phyloP scores from a whole-genome alignment of 2,888 invertebrate species.

The Eristalis intricaria region DNA sequence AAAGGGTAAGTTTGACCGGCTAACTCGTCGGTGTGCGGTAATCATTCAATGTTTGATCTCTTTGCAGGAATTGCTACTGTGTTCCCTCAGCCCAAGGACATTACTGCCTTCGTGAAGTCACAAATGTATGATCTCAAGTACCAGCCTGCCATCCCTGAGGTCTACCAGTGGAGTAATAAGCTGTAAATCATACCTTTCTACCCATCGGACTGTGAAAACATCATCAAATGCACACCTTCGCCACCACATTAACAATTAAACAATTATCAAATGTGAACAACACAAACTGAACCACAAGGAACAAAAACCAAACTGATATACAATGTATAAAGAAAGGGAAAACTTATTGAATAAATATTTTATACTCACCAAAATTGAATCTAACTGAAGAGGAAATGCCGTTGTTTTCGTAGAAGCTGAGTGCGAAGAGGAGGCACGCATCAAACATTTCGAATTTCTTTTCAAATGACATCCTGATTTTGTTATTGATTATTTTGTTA shows the following conservation, averaged over 20 bases:
- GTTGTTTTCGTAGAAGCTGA: not conserved
- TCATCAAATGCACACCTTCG: constrained; percentile 44
- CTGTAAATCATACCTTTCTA: constrained; percentile 75
- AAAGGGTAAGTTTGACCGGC: constrained; percentile 83
- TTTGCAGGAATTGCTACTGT: constrained; percentile 89
- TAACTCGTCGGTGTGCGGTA: constrained; percentile 11
- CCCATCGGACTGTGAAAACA: constrained; percentile 14
- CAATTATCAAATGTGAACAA: no score
- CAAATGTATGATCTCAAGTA: constrained; percentile 91
- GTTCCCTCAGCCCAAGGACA: constrained; percentile 88
- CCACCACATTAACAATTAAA: constrained; percentile 42
- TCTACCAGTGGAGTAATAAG: constrained; percentile 83
- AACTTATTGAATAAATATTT: constrained; percentile 22
- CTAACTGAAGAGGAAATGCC: not conserved
- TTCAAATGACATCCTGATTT: constrained; percentile 12
- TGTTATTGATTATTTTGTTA: constrained; percentile 48
- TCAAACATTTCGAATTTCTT: constrained; percentile 6
- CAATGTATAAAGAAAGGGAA: constrained; percentile 3
- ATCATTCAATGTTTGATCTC: constrained; percentile 58
- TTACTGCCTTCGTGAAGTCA: constrained; percentile 88
- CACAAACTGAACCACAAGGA: constrained; percentile 1
- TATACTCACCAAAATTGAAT: constrained; percentile 14
- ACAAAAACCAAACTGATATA: not conserved
- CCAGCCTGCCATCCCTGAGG: constrained; percentile 85
- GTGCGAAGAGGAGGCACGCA: not conserved